phyloP scores from a whole-genome alignment of 23 tunicate genomes.

The Aplidium turbinatum region DNA sequence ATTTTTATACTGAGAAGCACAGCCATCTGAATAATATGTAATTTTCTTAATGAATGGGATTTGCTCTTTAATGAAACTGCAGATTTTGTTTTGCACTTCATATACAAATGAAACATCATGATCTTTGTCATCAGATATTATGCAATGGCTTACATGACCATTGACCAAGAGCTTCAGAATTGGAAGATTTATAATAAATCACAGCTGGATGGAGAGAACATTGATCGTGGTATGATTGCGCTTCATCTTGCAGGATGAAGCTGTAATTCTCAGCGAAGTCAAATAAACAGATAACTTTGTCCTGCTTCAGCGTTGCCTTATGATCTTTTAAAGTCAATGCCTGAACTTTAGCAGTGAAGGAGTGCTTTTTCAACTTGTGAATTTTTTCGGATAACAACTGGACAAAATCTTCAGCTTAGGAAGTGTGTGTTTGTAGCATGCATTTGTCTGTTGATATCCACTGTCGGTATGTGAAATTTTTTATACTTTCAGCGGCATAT shows the following conservation, averaged over 20 bases:
- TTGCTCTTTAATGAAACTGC: neutral
- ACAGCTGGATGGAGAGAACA: slow-evolving; percentile 24
- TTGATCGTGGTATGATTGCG: slow-evolving; percentile 10
- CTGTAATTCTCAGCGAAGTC: slow-evolving; percentile 21
- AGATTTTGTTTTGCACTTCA: slow-evolving; percentile 2
- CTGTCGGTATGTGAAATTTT: slow-evolving; percentile 13
- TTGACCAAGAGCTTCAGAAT: neutral
- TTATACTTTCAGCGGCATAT: neutral
- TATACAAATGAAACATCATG: slow-evolving; percentile 19
- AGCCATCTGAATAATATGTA: slow-evolving; percentile 18
- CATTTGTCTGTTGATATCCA: slow-evolving; percentile 3
- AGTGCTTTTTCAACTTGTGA: neutral
- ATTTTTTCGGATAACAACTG: neutral
- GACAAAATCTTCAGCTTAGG: neutral
- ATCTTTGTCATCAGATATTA: slow-evolving; percentile 12
- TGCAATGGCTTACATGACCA: neutral
- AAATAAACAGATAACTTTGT: neutral
- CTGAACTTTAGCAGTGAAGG: slow-evolving; percentile 6
- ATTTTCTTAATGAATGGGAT: too few species aligned
- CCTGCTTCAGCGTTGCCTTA: neutral
- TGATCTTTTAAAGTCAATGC: neutral
- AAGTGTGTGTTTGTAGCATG: too few species aligned
- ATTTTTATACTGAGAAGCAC: slow-evolving; percentile 23
- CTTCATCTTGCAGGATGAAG: slow-evolving; percentile 18
- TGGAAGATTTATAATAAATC: neutral